Percentiles rank a stretch among this genome's conserved stretches.
These are phyloP conservation scores for Drosophila ezoana DNA, from an alignment of 2,888 invertebrate genomes.

Conservation along the genomic window DNA sequence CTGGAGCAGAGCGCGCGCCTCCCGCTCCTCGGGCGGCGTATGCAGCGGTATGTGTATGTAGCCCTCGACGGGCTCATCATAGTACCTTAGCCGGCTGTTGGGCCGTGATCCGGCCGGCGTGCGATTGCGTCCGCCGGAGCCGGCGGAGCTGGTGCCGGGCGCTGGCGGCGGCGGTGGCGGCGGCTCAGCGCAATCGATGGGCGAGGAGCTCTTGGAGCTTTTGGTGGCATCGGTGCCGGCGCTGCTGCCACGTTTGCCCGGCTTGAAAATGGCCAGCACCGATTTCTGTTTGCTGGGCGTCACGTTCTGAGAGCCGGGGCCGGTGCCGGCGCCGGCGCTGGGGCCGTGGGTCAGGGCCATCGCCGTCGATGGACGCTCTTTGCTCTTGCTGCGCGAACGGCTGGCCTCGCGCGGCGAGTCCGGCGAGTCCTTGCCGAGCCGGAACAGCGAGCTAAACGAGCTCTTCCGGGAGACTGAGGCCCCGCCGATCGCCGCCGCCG, in stretches of 20 bases:
- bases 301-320: constrained; percentile 84
- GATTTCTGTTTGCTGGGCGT: constrained; percentile 89
- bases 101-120: constrained; percentile 84
- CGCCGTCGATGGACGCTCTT: constrained; percentile 86
- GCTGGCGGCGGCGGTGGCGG: constrained; percentile 63
- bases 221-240: constrained; percentile 71
- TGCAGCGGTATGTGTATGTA: constrained; percentile 90
- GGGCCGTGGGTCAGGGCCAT: constrained; percentile 19
- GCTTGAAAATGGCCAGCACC: constrained; percentile 89
- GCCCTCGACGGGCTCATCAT: constrained; percentile 88
- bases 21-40: constrained; percentile 89
- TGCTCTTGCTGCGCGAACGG: constrained; percentile 88
- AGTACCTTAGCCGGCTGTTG: constrained; percentile 86
- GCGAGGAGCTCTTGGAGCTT: constrained; percentile 85
- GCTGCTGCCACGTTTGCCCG: constrained; percentile 85
- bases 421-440: constrained; percentile 86
- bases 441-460: constrained; percentile 92
- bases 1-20: constrained; percentile 82
- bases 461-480: constrained; percentile 89
- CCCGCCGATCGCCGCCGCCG: constrained; percentile 86
- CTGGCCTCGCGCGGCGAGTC: constrained; percentile 84
- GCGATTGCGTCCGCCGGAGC: constrained; percentile 83
- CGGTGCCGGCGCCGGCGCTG: constrained; percentile 37
- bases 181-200: constrained; percentile 75
- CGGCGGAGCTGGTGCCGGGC: constrained; percentile 44